Evolutionary conservation across 2,888 invertebrate genomes (phyloP), one percentile per base, ranked within the genome.

Genomic region (Ennomos fuscantarius): DNA sequence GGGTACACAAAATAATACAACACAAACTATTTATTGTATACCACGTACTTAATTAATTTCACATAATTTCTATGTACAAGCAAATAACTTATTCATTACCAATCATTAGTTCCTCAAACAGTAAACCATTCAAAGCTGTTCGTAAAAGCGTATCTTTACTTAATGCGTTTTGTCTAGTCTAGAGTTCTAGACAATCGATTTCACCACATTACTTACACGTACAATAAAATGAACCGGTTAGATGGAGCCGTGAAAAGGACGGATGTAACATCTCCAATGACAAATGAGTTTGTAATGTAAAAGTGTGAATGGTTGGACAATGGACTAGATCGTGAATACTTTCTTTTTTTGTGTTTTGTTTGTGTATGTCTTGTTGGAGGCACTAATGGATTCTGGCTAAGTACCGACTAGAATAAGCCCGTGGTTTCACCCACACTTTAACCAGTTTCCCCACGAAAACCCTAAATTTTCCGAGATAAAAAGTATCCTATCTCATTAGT

Each of bases 261-360:
- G 8, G 37, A n/a, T 39, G 9, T 32, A 33, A 13, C 39, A 10
- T 13, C 40, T 36, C 13, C 15, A 45, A 36, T 45, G 45, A 36
- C 12, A 40, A 67, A 64, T 62, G 55, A 37, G 24, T 10, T 1
- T 34, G 1, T 1, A 11, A 24, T 24, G 36, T 9, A 32, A 37
- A 31, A 47, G 62, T 62, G 53, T 47, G 61, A 45, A 57, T 45
- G 49, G 37, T 47, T 43, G 33, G 31, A 10, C 9, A 33, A 24
- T 41, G 10, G 15, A 8, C 15, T 15, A n/a, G 24, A 6, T 24
- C 41, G n/a, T 15, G 3, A 15, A 24, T 24, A 24, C 41, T 24
- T 41, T 41, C 24, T 41, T 24, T 24, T 24, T 24, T 24, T 24
- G 24, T 24, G 24, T 24, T 24, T 24, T 24, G 24, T 24, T n/a